phyloP scores from a whole-genome alignment of 2,888 invertebrate species.

The Euspilapteryx auroguttella region DNA sequence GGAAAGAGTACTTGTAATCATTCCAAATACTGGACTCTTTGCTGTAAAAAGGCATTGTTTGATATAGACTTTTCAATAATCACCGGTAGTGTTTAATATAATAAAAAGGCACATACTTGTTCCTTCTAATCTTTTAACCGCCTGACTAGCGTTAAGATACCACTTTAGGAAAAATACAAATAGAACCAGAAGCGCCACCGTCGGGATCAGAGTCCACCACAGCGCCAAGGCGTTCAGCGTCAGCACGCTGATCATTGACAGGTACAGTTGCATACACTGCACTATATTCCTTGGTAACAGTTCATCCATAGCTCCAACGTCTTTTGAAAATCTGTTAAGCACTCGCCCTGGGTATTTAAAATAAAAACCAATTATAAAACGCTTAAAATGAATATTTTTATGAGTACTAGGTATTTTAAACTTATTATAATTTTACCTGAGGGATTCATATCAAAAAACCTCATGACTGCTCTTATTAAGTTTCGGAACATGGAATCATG shows the following conservation, averaged over 20 bases:
- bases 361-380: too few species aligned
- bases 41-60: slow-evolving; percentile 51
- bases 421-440: too few species aligned
- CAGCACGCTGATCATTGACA: slow-evolving; percentile 30
- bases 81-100: too few species aligned
- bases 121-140: slow-evolving; percentile 73
- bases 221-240: slow-evolving; percentile 37
- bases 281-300: slow-evolving; percentile 67
- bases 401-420: too few species aligned
- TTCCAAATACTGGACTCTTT: slow-evolving; percentile 79
- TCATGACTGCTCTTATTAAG: slow-evolving; percentile 68
- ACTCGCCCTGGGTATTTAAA: slow-evolving; percentile 67
- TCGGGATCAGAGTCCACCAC: slow-evolving; percentile 42
- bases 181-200: slow-evolving; percentile 35
- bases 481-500: slow-evolving; percentile 76
- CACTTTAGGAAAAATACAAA: slow-evolving; percentile 67
- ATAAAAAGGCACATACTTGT: slow-evolving; percentile 50
- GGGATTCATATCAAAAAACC: slow-evolving; percentile 79
- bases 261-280: slow-evolving; percentile 62
- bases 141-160: slow-evolving; percentile 74
- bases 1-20: slow-evolving; percentile 72
- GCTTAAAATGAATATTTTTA: too few species aligned
- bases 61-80: too few species aligned
- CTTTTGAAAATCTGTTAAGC: slow-evolving; percentile 80
- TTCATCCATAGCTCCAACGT: slow-evolving; percentile 79